These are phyloP conservation scores for Apocheima hispidaria DNA, from an alignment of 2,888 invertebrate species.

Conservation along the genomic window DNA sequence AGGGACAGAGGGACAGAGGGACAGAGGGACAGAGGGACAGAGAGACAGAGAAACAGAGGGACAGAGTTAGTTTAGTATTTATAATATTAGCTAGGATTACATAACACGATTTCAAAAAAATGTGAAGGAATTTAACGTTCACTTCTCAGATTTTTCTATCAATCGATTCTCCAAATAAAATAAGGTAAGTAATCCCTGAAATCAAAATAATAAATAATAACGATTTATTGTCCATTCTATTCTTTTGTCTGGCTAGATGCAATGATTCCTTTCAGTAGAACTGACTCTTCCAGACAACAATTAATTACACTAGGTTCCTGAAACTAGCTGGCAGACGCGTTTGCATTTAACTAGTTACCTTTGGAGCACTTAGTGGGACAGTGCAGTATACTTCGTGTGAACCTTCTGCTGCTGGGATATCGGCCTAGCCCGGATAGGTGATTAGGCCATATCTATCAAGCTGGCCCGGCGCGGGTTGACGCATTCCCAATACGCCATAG, in stretches of 20 bases:
- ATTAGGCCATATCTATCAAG: no score
- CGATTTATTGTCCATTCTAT: constrained; percentile 26
- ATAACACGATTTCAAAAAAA: no score
- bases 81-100: not conserved
- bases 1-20: no score
- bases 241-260: constrained; percentile 34
- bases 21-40: no score
- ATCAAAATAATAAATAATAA: not conserved
- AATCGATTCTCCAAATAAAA: not conserved
- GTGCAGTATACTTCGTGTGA: no score
- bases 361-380: not conserved
- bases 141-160: not conserved
- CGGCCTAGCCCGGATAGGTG: no score
- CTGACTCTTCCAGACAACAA: constrained; percentile 49
- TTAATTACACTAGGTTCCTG: constrained; percentile 46
- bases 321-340: constrained; percentile 43
- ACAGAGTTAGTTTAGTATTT: no score
- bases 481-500: no score
- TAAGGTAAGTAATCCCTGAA: not conserved
- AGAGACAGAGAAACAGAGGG: no score
- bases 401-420: no score
- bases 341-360: constrained; percentile 15
- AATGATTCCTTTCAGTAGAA: constrained; percentile 44
- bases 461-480: no score
- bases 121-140: no score